Evolutionary conservation across 2,888 invertebrate genomes (phyloP).

Genomic region (Villa cingulata): DNA sequence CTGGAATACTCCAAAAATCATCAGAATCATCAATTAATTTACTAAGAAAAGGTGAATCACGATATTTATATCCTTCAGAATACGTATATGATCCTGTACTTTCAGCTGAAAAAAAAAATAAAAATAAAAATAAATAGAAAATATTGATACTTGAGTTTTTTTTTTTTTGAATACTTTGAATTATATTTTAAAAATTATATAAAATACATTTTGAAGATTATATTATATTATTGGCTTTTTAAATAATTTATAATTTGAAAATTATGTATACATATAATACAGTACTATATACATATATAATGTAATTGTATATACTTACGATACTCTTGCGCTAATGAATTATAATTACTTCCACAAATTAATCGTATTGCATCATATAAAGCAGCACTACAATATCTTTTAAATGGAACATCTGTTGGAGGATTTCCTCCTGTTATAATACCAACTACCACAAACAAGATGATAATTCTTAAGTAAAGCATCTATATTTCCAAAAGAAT

Average conservation of each 20-base stretch:
- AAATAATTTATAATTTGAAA: too few relatives aligned
- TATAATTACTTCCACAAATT: slow-evolving; percentile 24
- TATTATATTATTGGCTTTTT: too few relatives aligned
- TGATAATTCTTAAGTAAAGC: slow-evolving; percentile 7
- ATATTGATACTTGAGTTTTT: too few relatives aligned
- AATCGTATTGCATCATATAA: slow-evolving; percentile 24
- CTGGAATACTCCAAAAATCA: slow-evolving; percentile 17
- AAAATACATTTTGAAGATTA: too few relatives aligned
- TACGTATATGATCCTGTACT: slow-evolving; percentile 16
- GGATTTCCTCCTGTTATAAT: slow-evolving; percentile 4
- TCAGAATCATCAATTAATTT: slow-evolving; percentile 21
- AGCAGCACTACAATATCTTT: slow-evolving; percentile 25
- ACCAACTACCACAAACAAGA: slow-evolving; percentile 4
- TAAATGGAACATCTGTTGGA: slow-evolving; percentile 12
- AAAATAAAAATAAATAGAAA: too few relatives aligned
- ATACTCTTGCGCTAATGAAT: slow-evolving; percentile 23
- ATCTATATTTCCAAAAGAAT: slow-evolving; percentile 1
- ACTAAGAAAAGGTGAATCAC: slow-evolving; percentile 12
- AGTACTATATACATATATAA: too few relatives aligned
- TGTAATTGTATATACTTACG: slow-evolving; percentile 21
- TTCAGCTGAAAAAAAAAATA: slow-evolving; percentile 15
- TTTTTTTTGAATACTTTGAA: too few relatives aligned
- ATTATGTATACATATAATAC: neutral
- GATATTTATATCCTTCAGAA: slow-evolving; percentile 8
- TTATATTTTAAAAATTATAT: too few relatives aligned